Percentiles rank a stretch among this genome's conserved stretches.
These are phyloP conservation scores for Netelia melanura DNA, from an alignment of 2,888 invertebrate genomes.

Conservation along the genomic window DNA sequence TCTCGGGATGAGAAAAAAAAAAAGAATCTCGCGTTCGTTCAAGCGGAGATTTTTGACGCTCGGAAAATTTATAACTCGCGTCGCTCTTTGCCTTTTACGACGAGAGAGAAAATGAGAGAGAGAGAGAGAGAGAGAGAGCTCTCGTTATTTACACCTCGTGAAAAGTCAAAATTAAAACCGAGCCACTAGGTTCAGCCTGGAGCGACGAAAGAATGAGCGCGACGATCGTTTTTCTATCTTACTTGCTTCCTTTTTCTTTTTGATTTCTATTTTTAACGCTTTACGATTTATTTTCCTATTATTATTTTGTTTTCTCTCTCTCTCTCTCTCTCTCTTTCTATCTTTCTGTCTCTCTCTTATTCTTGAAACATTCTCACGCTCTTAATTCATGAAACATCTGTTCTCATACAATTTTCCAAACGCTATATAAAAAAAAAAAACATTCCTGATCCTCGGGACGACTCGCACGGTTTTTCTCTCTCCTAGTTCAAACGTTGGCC, in stretches of 20 bases:
- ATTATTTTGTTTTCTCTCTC: conserved; percentile 37
- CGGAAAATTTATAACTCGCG: conserved; percentile 1
- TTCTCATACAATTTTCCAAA: neutral
- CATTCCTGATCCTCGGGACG: neutral
- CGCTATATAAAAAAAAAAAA: conserved; percentile 6
- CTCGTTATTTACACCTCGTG: conserved; percentile 24
- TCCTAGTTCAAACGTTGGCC: neutral
- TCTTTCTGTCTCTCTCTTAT: neutral
- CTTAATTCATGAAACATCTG: conserved; percentile 41
- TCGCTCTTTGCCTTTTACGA: neutral
- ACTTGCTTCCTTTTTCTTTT: neutral
- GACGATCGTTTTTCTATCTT: neutral
- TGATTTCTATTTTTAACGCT: neutral
- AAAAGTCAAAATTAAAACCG: neutral
- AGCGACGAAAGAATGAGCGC: neutral
- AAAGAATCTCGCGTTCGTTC: neutral
- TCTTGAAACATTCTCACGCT: conserved; percentile 53
- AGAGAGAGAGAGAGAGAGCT: too few relatives aligned
- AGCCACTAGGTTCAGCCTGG: neutral
- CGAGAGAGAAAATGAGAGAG: neutral
- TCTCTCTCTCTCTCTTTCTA: conserved; percentile 51
- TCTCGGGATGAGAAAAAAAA: neutral
- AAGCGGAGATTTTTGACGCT: neutral
- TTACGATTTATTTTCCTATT: conserved; percentile 55
- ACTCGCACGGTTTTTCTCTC: neutral